Evolutionary conservation across 2,797 vertebrate species (phyloP).

Genomic region (Malacoraja senta): DNA sequence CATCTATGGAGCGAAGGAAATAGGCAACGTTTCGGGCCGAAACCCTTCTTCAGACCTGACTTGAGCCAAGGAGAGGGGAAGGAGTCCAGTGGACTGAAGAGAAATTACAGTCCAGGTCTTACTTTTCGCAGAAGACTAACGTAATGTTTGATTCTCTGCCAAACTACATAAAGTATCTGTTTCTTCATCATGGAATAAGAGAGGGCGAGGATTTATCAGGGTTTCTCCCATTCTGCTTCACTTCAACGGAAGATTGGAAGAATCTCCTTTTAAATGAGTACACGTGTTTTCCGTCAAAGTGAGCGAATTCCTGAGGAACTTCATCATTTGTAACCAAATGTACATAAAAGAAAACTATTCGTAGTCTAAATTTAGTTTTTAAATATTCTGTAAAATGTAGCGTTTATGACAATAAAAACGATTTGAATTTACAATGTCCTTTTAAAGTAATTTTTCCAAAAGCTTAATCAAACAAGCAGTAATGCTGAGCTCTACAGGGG

Average conservation of each 20-base stretch:
- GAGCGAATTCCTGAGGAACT: background rate
- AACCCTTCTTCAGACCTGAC: no score
- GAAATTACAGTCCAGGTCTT: background rate
- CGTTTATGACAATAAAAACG: background rate
- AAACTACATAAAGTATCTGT: background rate
- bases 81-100: background rate
- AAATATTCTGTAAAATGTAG: background rate
- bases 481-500: background rate
- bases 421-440: background rate
- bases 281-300: background rate
- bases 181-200: background rate
- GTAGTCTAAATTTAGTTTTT: background rate
- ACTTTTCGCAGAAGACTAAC: background rate
- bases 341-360: background rate
- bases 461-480: background rate
- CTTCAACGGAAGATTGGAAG: background rate
- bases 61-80: no score
- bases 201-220: background rate
- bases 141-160: conserved; percentile 5
- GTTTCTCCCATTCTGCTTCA: background rate
- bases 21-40: no score
- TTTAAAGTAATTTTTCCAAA: background rate
- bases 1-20: no score
- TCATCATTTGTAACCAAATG: background rate
- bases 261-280: background rate